Conservation (phyloP, 2,113 vertebrate genomes). For the Nycticorax nycticorax region DNA sequence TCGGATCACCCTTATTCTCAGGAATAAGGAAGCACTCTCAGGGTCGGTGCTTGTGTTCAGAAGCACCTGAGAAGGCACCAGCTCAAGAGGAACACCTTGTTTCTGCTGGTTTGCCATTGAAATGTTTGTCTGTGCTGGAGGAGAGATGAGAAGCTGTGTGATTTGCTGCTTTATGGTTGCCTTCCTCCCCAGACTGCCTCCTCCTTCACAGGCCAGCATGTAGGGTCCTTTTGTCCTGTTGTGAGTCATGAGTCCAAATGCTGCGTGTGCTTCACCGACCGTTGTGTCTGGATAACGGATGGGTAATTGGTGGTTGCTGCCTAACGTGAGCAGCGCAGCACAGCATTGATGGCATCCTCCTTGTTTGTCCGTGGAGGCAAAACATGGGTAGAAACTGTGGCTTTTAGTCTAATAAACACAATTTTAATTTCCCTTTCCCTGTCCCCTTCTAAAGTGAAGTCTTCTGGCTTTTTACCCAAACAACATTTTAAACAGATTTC, state of each 20-base stretch:
- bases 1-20: background rate
- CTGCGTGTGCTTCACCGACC: fast-evolving
- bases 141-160: background rate
- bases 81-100: background rate
- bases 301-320: background rate
- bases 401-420: fast-evolving
- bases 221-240: background rate
- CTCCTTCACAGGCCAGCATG: fast-evolving
- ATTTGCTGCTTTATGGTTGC: background rate
- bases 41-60: background rate
- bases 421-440: background rate
- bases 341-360: fast-evolving
- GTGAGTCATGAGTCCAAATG: fast-evolving
- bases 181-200: background rate
- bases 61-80: background rate
- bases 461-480: background rate
- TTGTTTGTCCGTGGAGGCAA: fast-evolving
- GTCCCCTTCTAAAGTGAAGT: background rate
- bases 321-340: fast-evolving
- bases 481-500: background rate
- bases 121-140: background rate
- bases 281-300: fast-evolving
- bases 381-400: fast-evolving
- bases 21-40: too few relatives aligned
- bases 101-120: background rate